phyloP scores from a whole-genome alignment of 2,888 invertebrate species.

The Xylocampa areola region DNA sequence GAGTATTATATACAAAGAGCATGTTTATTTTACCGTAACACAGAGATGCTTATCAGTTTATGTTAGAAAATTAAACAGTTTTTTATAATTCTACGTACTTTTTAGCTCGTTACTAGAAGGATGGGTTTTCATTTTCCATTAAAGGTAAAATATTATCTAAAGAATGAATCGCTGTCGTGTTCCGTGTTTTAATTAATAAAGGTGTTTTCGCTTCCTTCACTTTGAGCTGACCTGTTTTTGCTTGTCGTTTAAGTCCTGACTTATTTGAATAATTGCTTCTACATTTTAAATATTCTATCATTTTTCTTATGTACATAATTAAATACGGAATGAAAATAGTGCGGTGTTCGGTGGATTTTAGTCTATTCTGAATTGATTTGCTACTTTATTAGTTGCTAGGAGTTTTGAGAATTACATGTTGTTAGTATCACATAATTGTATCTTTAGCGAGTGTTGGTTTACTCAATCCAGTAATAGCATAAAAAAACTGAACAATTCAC shows the following conservation, averaged over 20 bases:
- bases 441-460: no score
- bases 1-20: not conserved
- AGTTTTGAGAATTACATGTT: no score
- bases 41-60: not conserved
- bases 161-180: slow-evolving; percentile 12
- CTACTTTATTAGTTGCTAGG: no score
- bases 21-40: not conserved
- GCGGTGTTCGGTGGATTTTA: no score
- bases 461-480: no score
- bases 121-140: no score
- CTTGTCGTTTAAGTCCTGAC: not conserved
- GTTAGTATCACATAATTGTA: no score
- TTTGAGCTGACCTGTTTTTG: not conserved
- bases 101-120: not conserved
- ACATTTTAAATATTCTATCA: not conserved
- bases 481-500: no score
- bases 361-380: no score
- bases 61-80: not conserved
- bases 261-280: not conserved
- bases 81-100: not conserved
- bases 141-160: no score
- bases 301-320: not conserved
- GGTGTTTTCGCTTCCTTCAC: not conserved
- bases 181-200: slow-evolving; percentile 10
- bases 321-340: no score